These are phyloP conservation scores for Zoanthus sansibaricus DNA, from an alignment of 92 coral and sea anemone genomes.

Conservation along the genomic window DNA sequence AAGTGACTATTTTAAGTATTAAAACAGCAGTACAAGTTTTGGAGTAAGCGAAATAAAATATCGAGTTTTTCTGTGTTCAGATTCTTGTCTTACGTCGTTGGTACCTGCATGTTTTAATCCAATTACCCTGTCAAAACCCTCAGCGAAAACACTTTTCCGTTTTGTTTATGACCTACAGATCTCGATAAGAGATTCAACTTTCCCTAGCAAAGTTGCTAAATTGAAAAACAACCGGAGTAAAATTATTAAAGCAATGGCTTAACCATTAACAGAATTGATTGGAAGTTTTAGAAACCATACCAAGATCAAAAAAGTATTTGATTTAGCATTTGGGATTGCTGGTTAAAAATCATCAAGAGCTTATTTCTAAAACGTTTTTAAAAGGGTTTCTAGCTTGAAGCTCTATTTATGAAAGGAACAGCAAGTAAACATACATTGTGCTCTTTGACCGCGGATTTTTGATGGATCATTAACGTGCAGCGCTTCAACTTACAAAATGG, in stretches of 20 bases:
- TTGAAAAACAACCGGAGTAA: constrained; percentile 34
- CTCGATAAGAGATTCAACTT: constrained; percentile 9
- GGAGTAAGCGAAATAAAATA: too few relatives aligned
- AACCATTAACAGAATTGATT: not conserved
- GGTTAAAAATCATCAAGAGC: not conserved
- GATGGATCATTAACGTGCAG: not conserved
- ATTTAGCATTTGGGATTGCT: too few relatives aligned
- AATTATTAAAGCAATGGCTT: not conserved
- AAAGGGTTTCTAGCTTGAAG: not conserved
- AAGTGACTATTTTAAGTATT: not conserved
- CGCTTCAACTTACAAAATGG: constrained; percentile 23
- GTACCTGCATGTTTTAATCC: not conserved
- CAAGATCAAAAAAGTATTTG: not conserved
- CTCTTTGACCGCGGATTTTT: not conserved
- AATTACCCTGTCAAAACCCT: constrained; percentile 1
- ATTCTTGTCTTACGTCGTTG: not conserved
- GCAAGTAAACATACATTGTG: not conserved
- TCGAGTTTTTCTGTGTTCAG: too few relatives aligned
- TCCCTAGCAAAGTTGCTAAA: constrained; percentile 22
- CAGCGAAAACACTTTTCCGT: not conserved
- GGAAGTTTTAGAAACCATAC: not conserved
- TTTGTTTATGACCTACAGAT: constrained; percentile 23
- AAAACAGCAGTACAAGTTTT: not conserved
- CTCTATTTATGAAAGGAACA: not conserved
- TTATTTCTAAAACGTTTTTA: not conserved